Conservation (phyloP, 92 coral and sea anemone species). For the Pocillopora meandrina region DNA sequence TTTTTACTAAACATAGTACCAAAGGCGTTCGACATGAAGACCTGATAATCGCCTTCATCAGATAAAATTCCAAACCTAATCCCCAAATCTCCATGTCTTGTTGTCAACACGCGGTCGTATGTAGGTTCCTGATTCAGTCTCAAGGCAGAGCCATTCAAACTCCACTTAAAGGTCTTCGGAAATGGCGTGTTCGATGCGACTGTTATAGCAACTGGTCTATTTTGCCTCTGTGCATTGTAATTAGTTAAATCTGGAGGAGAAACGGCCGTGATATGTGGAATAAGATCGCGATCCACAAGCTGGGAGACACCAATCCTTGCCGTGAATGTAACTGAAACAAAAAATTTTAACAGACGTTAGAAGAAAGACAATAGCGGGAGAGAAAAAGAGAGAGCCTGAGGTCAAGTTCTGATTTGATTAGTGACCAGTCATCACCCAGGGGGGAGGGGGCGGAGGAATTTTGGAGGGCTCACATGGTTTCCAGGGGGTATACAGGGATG, state of each 20-base stretch:
- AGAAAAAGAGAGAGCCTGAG: too few relatives aligned
- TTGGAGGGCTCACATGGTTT: too few relatives aligned
- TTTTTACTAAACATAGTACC: constrained; percentile 48
- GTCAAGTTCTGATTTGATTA: too few relatives aligned
- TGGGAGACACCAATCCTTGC: constrained; percentile 25
- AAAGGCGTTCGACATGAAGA: constrained; percentile 52
- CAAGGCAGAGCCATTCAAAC: constrained; percentile 28
- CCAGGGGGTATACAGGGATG: too few relatives aligned
- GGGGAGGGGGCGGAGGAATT: too few relatives aligned
- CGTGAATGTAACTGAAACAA: constrained; percentile 24
- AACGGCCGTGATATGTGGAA: not conserved
- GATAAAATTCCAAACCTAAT: not conserved
- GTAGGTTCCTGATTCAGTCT: not conserved
- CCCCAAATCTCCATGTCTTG: not conserved
- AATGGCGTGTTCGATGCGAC: not conserved
- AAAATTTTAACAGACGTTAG: not conserved
- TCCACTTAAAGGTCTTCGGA: constrained; percentile 37
- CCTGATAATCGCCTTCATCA: constrained; percentile 61
- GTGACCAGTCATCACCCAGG: too few relatives aligned
- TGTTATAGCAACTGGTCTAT: not conserved
- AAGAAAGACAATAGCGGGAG: not conserved
- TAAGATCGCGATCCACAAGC: not conserved
- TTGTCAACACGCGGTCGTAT: not conserved
- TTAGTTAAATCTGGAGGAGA: constrained; percentile 12
- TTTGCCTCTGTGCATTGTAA: not conserved